These are phyloP conservation scores for Antheraea yamamai DNA, from an alignment of 2,888 invertebrate genomes.

Conservation along the genomic window DNA sequence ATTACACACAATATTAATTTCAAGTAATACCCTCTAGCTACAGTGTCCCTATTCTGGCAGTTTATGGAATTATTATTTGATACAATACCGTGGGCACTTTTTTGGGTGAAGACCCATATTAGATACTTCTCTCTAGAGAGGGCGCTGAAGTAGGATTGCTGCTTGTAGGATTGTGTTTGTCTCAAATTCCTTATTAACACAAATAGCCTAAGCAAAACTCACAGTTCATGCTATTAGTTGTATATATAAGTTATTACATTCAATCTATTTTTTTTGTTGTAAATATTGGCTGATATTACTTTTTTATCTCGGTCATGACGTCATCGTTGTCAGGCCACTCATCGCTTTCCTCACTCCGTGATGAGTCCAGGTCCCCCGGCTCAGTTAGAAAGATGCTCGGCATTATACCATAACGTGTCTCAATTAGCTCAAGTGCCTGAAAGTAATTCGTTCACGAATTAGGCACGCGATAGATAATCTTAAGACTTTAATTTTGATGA, in stretches of 20 bases:
- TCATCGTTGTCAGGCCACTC: conserved; percentile 78
- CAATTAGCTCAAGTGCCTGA: conserved; percentile 92
- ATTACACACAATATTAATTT: no score
- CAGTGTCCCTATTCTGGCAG: no score
- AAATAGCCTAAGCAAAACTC: no score
- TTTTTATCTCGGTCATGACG: conserved; percentile 84
- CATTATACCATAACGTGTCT: conserved; percentile 87
- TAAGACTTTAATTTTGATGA: neutral
- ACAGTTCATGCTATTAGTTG: no score
- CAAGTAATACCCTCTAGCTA: no score
- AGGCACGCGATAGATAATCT: neutral
- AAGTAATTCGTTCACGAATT: conserved; percentile 19
- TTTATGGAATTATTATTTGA: neutral
- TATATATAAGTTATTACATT: no score
- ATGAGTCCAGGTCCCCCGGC: conserved; percentile 57
- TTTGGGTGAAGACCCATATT: no score
- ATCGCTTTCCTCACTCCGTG: conserved; percentile 60
- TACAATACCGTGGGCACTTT: no score
- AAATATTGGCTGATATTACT: conserved; percentile 59
- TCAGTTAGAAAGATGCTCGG: conserved; percentile 83
- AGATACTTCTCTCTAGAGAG: no score
- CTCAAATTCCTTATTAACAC: no score
- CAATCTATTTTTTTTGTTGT: neutral
- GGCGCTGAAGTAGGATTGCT: no score
- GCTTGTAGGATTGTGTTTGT: no score